These are phyloP conservation scores for Vidua chalybeata DNA, from an alignment of 2,113 vertebrate species.

Conservation along the genomic window DNA sequence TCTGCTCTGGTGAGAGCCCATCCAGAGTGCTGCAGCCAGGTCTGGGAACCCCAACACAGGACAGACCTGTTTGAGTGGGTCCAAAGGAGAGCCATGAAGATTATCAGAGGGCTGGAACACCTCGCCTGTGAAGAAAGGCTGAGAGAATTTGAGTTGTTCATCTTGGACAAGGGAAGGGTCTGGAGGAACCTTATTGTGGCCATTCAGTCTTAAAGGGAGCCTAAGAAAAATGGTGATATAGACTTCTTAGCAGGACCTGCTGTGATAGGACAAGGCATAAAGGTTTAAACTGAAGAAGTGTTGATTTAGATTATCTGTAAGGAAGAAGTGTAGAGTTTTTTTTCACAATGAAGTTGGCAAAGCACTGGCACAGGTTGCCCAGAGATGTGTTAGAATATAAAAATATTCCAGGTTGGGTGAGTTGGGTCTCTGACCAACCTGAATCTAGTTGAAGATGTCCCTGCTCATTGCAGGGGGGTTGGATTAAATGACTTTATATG, in stretches of 20 bases:
- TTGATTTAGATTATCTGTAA: not conserved
- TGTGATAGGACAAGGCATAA: not conserved
- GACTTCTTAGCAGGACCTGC: not conserved
- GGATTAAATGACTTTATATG: not conserved
- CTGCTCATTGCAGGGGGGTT: not conserved
- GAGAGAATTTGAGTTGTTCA: not conserved
- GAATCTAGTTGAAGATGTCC: not conserved
- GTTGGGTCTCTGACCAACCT: not conserved
- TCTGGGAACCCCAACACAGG: not conserved
- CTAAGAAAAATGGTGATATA: not conserved
- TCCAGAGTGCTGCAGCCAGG: fast-evolving
- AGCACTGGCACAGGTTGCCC: not conserved
- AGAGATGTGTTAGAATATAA: not conserved
- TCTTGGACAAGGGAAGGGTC: not conserved
- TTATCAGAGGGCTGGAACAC: not conserved
- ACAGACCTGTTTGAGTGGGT: not conserved
- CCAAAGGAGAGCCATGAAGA: not conserved
- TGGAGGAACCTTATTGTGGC: not conserved
- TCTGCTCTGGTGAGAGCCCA: not conserved
- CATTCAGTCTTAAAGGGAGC: not conserved
- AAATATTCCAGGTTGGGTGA: not conserved
- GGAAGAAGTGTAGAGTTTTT: not conserved
- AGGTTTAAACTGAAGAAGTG: not conserved
- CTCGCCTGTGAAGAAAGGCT: not conserved
- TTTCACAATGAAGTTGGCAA: not conserved